Base-by-base conservation (phyloP, 2,888 invertebrate genomes). In the Therioaphis trifolii region DNA sequence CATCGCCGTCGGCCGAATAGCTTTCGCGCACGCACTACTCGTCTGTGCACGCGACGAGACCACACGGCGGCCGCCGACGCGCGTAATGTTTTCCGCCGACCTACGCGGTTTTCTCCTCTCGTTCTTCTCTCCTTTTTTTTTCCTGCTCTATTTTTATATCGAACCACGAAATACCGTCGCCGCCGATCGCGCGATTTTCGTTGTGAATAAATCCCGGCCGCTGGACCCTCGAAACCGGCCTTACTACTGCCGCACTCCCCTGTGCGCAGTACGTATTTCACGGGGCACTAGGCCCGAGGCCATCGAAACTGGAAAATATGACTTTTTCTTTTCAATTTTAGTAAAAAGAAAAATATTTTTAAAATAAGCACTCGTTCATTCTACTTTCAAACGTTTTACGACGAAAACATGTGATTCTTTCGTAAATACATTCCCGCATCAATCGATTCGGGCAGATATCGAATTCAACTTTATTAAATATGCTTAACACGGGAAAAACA, bases 141-240 rank as follows among this genome's bases (percentile, higher is more conserved):
- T 55, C 7, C 29, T 69, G 18, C 40, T 15, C 66, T 79, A 79
- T 79, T 79, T 79, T 79, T 79, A 79, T 69, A 69, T 79, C 52
- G 29, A 69, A 79, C 66, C 27, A 58, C 68, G n/a, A 79, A 69
- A 79, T 69, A 43, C 79, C 79, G n/a, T 21, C 69, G 3, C 49
- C 63, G 49, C 46, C 24, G 69, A 79, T 79, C 24, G 68, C 35
- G 55, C 14, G 52, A 55, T 69, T 69, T 63, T 43, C 69, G 79
- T 40, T 55, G 79, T 79, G 58, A 69, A 69, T 69, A 69, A 68
- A 79, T 68, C 55, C 55, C 14, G 43, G 55, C 79, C 15, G 55
- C 78, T 21, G 52, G 52, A 75, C 58, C 43, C 43, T 61, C 61
- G 61, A 18, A 61, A 4, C n/a, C 61, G 61, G 61, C 14, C 61